Evolutionary conservation across 2,113 vertebrate genomes (phyloP), one percentile per base, ranked within the genome.

Genomic region (Chascanopsetta lugubris): DNA sequence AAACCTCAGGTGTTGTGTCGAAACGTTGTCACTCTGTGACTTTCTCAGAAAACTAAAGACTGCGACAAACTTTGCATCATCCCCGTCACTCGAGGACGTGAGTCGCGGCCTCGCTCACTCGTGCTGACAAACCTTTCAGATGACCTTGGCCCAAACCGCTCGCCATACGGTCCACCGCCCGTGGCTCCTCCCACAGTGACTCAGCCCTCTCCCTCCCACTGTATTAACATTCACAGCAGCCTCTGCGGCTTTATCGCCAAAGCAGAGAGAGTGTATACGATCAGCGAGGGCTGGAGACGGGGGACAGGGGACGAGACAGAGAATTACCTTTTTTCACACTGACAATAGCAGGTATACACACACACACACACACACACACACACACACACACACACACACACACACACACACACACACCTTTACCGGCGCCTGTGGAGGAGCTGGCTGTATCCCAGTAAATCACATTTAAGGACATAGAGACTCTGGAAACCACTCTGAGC

Each of bases 211-310:
- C 49, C 64, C 66, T 85, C 38, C 26, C 56, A 82, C 54, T 13
- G 74, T 75, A 88, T 91, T 90, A 91, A 73, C 83, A 90, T 88
- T 88, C 85, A 85, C 62, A 8, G n/a, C 87, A 86, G 82, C 61
- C 77, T 75, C 83, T 79, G 68, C 55, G 73, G 60, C 48, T 32
- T 57, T 25, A 61, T 26, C 62, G 71, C 56, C 1, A 72, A 76
- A 86, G 38, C 51, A 70, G 58, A 55, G 32, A 8, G 15, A 47
- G 60, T 25, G 69, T 20, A 61, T 40, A 36, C 15, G 30, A 58
- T 51, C 2, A 21, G 43, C 38, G 20, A 51, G 27, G 20, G 43
- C 18, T 26, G 30, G 20, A 49, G 32, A 8, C 36, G 20, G 57
- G 49, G 43, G 66, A 26, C 45, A 56, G 13, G 45, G 49, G 51